Conservation (phyloP, 2,888 invertebrate species). For the Sinhomidia bicolor region DNA sequence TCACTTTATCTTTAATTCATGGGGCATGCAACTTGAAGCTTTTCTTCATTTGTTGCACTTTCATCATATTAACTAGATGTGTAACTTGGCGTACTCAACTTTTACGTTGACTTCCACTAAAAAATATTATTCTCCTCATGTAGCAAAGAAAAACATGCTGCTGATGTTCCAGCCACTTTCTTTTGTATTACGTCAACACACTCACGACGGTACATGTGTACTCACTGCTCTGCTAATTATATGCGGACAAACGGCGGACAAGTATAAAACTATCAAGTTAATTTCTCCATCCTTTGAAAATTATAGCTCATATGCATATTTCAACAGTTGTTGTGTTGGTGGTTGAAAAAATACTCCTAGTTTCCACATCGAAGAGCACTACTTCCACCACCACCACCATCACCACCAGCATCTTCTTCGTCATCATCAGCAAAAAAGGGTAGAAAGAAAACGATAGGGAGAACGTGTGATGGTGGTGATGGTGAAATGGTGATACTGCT, state of each 20-base stretch:
- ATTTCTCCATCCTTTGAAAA: not conserved
- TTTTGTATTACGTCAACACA: too few species aligned
- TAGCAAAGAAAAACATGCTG: not conserved
- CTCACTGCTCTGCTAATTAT: too few species aligned
- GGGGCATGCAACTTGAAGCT: not conserved
- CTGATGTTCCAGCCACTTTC: not conserved
- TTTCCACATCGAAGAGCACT: not conserved
- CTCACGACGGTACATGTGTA: too few species aligned
- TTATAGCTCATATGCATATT: not conserved
- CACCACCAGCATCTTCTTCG: not conserved
- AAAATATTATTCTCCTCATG: too few species aligned
- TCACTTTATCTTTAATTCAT: not conserved
- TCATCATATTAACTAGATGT: not conserved
- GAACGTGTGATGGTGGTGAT: too few species aligned
- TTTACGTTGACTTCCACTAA: too few species aligned
- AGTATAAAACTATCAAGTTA: not conserved
- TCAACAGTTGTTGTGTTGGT: not conserved
- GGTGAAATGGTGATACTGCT: not conserved
- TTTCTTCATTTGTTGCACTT: constrained; percentile 8
- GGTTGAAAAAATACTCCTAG: not conserved
- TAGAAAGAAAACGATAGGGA: too few species aligned
- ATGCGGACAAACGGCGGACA: not conserved
- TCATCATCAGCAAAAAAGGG: too few species aligned
- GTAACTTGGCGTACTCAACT: too few species aligned
- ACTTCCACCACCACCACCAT: not conserved